Evolutionary conservation across 2,888 invertebrate species (phyloP), one percentile per base, ranked within the genome.

Genomic region (Lumbricus terrestris): DNA sequence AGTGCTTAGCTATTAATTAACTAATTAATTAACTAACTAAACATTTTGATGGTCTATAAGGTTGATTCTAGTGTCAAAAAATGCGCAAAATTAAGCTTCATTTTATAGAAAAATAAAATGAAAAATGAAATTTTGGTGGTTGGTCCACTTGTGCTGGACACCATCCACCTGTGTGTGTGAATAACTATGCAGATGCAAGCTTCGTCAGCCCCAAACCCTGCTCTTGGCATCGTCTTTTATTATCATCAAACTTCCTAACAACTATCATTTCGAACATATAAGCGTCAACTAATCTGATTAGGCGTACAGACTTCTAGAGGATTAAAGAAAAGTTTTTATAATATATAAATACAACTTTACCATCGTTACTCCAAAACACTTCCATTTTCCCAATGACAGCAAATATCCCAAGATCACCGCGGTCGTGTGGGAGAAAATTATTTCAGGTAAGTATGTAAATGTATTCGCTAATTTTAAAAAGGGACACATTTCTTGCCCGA

Each of bases 341-440:
- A 69, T n/a, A 69, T n/a, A n/a, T 11, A 69, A 69, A 69, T 69
- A 69, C n/a, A 69, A 69, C 8, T 11, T 69, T 69, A 69, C 69
- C 69, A 69, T 69, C 69, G 69, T 69, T 69, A 69, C 69, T 69
- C 69, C 69, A 69, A 69, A 69, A 69, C 69, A 69, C 69, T 69
- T 69, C 69, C 69, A 69, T 69, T 69, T 69, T 29, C 29, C 69
- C 69, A 69, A n/a, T 69, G 69, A 69, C 29, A n/a, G 8, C 69
- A n/a, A n/a, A 13, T 29, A 69, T 8, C 23, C 23, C 23, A 29
- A 29, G 54, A 3, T 69, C n/a, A 29, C 29, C 15, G 15, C n/a
- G n/a, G n/a, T n/a, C n/a, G n/a, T 5, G 47, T 2, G 20, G 23
- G 47, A 5, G 69, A 29, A 69, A 69, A 5, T n/a, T 69, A 69